Conservation (phyloP, 2,888 invertebrate genomes). For the Drosophila formosana region DNA sequence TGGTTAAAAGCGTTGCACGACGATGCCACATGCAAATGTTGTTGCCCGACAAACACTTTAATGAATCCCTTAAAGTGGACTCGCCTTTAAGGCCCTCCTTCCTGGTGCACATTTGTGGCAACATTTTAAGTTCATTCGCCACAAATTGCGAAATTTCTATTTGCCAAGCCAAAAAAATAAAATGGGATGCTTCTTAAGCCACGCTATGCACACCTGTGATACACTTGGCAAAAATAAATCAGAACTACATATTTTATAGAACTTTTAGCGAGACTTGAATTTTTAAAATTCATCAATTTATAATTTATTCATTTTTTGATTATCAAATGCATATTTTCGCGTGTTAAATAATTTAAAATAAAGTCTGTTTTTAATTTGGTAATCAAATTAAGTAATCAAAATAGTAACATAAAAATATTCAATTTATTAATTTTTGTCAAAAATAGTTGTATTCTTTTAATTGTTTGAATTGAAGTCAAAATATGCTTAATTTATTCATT, state of each 20-base stretch:
- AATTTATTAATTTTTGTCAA: too few species aligned
- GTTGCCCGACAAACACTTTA: conserved; percentile 21
- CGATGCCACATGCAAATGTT: conserved; percentile 18
- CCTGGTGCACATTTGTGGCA: conserved; percentile 7
- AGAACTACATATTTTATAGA: too few species aligned
- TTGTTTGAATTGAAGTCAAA: too few species aligned
- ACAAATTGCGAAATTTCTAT: conserved; percentile 11
- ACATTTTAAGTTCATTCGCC: conserved; percentile 10
- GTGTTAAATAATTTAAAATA: too few species aligned
- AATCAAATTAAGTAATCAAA: background rate
- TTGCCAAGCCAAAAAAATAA: conserved; percentile 1
- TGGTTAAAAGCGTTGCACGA: conserved; percentile 62
- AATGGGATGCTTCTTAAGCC: conserved; percentile 5
- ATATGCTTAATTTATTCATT: too few species aligned
- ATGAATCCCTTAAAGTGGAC: conserved; percentile 11
- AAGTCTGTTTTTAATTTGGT: background rate
- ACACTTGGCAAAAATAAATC: background rate
- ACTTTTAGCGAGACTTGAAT: too few species aligned
- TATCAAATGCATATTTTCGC: too few species aligned
- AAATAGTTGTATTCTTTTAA: too few species aligned
- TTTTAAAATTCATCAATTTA: background rate
- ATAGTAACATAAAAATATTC: background rate
- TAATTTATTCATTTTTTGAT: too few species aligned
- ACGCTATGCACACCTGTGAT: conserved; percentile 26
- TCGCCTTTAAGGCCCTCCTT: background rate